Conservation (phyloP, 2,888 invertebrate genomes). For the Cosmia pyralina region DNA sequence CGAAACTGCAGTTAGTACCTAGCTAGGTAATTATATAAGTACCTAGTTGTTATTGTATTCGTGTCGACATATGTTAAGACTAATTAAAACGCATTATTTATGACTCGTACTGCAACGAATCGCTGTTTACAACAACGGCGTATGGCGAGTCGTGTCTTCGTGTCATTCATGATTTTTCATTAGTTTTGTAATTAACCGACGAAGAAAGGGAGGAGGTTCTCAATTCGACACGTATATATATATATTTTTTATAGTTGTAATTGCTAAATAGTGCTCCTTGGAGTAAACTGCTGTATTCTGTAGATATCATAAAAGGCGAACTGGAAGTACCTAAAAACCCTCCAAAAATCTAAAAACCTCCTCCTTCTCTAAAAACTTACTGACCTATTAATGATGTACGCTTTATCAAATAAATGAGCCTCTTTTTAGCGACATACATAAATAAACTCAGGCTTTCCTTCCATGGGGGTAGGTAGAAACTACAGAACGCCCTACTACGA, state of each 20-base stretch:
- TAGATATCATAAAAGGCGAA: too few relatives aligned
- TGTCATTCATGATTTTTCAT: slow-evolving; percentile 16
- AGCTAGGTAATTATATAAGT: slow-evolving; percentile 20
- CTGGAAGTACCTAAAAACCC: too few relatives aligned
- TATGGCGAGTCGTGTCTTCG: slow-evolving; percentile 28
- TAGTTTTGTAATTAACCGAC: slow-evolving; percentile 40
- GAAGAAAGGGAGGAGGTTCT: too few relatives aligned
- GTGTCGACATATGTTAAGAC: slow-evolving; percentile 37
- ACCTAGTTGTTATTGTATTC: slow-evolving; percentile 15
- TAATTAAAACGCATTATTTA: slow-evolving; percentile 62
- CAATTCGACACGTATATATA: too few relatives aligned
- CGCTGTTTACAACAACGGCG: slow-evolving; percentile 19
- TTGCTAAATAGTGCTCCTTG: neutral
- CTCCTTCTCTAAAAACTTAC: too few relatives aligned
- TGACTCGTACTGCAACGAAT: slow-evolving; percentile 31
- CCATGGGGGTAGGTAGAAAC: neutral
- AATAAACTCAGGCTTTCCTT: neutral
- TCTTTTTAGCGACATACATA: too few relatives aligned
- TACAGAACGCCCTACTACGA: neutral
- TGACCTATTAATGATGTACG: too few relatives aligned
- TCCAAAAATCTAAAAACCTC: too few relatives aligned
- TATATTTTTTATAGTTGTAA: too few relatives aligned
- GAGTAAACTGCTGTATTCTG: neutral
- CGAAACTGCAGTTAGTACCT: slow-evolving; percentile 18
- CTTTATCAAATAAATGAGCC: too few relatives aligned